Conservation (phyloP, 2,113 vertebrate genomes). For the Nibea albiflora region DNA sequence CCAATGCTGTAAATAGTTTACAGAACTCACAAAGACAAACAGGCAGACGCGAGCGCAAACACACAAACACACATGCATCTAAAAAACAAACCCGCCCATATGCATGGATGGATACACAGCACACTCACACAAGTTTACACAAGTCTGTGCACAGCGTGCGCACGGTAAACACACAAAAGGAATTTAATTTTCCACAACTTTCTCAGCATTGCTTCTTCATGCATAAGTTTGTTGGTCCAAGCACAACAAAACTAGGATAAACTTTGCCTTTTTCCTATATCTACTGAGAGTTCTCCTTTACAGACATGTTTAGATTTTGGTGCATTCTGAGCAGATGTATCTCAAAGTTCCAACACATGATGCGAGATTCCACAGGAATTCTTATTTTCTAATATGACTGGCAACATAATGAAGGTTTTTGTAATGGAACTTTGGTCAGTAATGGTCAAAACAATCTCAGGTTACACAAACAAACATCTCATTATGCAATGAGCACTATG, state of each 20-base stretch:
- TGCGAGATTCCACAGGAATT: background rate
- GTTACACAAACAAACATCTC: background rate
- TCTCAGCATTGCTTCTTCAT: slow-evolving; percentile 20
- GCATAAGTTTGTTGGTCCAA: slow-evolving; percentile 13
- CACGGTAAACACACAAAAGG: slow-evolving; percentile 38
- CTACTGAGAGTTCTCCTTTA: slow-evolving; percentile 1
- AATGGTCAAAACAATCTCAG: background rate
- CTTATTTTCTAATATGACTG: background rate
- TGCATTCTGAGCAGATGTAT: slow-evolving; percentile 26
- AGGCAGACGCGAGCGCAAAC: slow-evolving; percentile 38
- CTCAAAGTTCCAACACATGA: background rate
- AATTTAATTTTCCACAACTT: slow-evolving; percentile 42
- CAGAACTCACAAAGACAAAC: slow-evolving; percentile 70
- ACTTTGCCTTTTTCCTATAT: background rate
- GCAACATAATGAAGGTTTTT: background rate
- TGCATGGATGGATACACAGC: slow-evolving; percentile 23
- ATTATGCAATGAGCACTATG: background rate
- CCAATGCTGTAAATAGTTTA: slow-evolving; percentile 77
- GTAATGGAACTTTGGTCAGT: background rate
- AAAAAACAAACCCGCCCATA: slow-evolving; percentile 42
- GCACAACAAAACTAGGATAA: slow-evolving; percentile 15
- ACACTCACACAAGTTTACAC: slow-evolving; percentile 24
- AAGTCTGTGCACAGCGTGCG: slow-evolving; percentile 7
- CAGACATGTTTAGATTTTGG: background rate
- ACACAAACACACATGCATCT: slow-evolving; percentile 37